A percentile compares a stretch with the other conserved stretches of the same genome.
Evolutionary conservation across 2,888 invertebrate genomes (phyloP).

Genomic region (Tanytarsus gracilentus): DNA sequence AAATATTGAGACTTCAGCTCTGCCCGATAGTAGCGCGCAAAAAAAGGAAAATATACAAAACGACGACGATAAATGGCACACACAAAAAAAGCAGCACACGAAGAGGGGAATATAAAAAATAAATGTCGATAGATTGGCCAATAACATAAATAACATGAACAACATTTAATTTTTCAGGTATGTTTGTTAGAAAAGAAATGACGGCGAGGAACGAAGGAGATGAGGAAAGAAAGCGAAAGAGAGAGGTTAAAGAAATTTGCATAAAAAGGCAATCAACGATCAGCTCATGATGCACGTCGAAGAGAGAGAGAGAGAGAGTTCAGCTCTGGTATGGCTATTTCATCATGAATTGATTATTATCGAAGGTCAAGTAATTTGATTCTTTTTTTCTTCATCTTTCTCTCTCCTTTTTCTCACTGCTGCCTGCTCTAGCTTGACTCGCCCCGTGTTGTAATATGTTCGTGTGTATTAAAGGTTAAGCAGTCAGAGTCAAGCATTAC

Average conservation of each 20-base stretch:
- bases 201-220: not conserved
- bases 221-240: not conserved
- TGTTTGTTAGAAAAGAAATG: not conserved
- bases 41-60: not conserved
- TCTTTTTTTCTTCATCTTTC: not conserved
- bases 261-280: constrained; percentile 13
- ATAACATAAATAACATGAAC: constrained; percentile 16
- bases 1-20: too few relatives aligned
- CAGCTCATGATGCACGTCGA: not conserved
- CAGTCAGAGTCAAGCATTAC: too few relatives aligned
- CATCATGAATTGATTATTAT: constrained; percentile 23
- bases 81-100: not conserved
- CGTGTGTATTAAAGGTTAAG: not conserved
- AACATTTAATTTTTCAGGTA: constrained; percentile 15
- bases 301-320: not conserved
- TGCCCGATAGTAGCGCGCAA: too few relatives aligned
- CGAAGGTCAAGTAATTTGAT: constrained; percentile 26
- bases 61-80: not conserved
- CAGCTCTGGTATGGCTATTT: constrained; percentile 1
- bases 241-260: too few relatives aligned
- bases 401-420: not conserved
- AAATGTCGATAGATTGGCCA: constrained; percentile 16
- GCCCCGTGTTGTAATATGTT: not conserved
- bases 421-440: not conserved
- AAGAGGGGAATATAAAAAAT: not conserved